These are phyloP conservation scores for Typhlichthys subterraneus DNA, from an alignment of 2,797 vertebrate genomes.

Conservation along the genomic window DNA sequence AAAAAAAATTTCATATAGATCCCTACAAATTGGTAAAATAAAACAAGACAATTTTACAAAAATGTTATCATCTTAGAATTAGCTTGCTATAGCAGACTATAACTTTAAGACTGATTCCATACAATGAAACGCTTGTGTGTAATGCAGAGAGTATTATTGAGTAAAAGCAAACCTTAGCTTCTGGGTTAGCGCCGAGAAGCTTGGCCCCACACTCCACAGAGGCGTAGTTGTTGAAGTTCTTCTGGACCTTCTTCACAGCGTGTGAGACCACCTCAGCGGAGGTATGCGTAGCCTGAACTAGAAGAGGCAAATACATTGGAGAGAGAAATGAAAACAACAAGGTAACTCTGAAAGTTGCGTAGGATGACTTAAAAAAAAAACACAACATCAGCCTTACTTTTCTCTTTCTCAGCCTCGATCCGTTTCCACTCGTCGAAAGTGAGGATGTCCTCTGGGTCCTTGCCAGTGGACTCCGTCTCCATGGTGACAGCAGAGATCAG, in stretches of 20 bases:
- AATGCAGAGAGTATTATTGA: background rate
- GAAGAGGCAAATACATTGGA: conserved; percentile 10
- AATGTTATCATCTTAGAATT: too few relatives aligned
- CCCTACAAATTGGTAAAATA: too few relatives aligned
- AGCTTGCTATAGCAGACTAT: too few relatives aligned
- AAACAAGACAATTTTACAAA: too few relatives aligned
- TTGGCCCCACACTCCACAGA: conserved; percentile 98
- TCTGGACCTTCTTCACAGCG: conserved; percentile 88
- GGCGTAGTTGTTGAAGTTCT: conserved; percentile 96
- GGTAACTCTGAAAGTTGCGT: too few relatives aligned
- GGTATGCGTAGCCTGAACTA: conserved; percentile 87
- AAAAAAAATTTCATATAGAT: too few relatives aligned
- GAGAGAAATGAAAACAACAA: background rate
- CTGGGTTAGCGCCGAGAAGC: conserved; percentile 91
- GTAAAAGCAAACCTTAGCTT: conserved; percentile 85
- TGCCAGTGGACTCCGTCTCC: conserved; percentile 63
- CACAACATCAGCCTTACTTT: conserved; percentile 77
- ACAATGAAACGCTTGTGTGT: background rate
- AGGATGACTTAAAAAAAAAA: background rate
- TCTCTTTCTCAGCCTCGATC: conserved; percentile 96
- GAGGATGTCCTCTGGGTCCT: conserved; percentile 90
- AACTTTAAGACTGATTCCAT: too few relatives aligned
- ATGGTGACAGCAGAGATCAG: conserved; percentile 27
- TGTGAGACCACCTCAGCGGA: conserved; percentile 81
- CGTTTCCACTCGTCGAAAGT: conserved; percentile 98